phyloP scores from a whole-genome alignment of 2,113 vertebrate genomes.

The Tyrannus savana region DNA sequence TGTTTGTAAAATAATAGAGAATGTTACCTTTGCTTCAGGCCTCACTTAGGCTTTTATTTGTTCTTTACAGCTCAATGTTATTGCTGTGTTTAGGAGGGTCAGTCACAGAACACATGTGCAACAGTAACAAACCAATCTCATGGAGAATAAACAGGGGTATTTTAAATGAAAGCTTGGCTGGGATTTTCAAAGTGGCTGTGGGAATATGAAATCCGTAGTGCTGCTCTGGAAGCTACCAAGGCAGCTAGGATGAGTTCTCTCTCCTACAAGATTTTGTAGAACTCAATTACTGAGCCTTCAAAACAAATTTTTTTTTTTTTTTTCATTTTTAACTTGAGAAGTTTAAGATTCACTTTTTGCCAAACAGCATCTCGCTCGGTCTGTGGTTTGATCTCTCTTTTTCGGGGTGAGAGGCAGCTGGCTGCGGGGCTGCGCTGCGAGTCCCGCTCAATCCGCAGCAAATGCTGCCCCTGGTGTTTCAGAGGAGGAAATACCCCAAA shows the following conservation, averaged over 20 bases:
- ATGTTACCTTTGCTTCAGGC: not conserved
- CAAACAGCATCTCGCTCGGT: not conserved
- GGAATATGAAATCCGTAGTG: not conserved
- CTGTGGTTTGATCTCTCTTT: not conserved
- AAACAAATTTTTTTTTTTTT: not conserved
- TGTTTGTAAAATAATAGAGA: not conserved
- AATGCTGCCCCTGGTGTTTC: slow-evolving; percentile 56
- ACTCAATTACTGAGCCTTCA: not conserved
- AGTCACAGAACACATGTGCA: fast-evolving
- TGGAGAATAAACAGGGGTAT: not conserved
- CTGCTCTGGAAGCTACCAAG: not conserved
- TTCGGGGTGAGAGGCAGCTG: not conserved
- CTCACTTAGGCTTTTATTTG: not conserved
- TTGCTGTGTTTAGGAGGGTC: not conserved
- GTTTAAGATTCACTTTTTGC: not conserved
- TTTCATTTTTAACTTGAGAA: not conserved
- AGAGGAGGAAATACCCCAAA: not conserved
- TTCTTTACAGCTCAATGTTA: not conserved
- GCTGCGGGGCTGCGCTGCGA: not conserved
- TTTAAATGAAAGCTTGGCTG: not conserved
- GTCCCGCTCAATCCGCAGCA: not conserved
- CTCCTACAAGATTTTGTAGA: not conserved
- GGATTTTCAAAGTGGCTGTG: not conserved
- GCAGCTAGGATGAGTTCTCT: not conserved
- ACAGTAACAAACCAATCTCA: not conserved